Base-by-base conservation (phyloP, 2,797 vertebrate genomes). In the Poecile montanus region DNA sequence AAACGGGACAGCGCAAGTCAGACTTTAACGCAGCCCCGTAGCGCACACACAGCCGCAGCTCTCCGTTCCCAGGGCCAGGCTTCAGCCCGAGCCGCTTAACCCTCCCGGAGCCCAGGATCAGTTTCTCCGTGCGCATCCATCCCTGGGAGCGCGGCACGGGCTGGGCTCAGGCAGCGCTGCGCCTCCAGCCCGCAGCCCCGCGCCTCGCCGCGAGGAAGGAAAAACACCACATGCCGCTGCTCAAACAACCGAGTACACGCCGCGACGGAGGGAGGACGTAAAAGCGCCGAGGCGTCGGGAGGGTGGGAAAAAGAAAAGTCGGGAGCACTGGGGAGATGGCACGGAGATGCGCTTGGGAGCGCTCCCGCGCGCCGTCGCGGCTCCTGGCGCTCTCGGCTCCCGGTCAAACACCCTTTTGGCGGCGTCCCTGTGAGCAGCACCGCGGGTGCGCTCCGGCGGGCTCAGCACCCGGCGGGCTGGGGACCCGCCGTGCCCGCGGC, bases 31-130 rank as follows among this genome's bases (percentile, higher is more conserved):
- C 42, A 36, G 45, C 22, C 30, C 1, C 1, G 6, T 2, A 16
- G 72, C 1, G 11, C 34, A 30, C 3, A 1, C 30, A 6, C 8
- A 3, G 2, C 1, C 68, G 1, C 53, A 5, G 0, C 0, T 20
- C 23, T 17, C 9, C 7, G 8, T 34, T 32, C 56, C 12, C 25
- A 3, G 0, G 32, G 36, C 27, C 40, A 1, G 32, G 13, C 38
- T 71, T 8, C 85, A 34, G 29, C 65, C 54, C 3, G 38, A 26
- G 4, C 16, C 32, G 2, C 1, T 1, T 0, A 5, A 8, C 13
- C 3, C 2, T 53, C 15, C 14, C 42, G 4, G 9, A 80, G 4
- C 50, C 27, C 65, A 13, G 10, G n/a, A 20, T 1, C 25, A 12
- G n/a, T 1, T 26, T 22, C 22, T n/a, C 30, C 40, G 16, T 0